Evolutionary conservation across 1,140 invertebrate species (phyloP).

Genomic region (Grapholita molesta): DNA sequence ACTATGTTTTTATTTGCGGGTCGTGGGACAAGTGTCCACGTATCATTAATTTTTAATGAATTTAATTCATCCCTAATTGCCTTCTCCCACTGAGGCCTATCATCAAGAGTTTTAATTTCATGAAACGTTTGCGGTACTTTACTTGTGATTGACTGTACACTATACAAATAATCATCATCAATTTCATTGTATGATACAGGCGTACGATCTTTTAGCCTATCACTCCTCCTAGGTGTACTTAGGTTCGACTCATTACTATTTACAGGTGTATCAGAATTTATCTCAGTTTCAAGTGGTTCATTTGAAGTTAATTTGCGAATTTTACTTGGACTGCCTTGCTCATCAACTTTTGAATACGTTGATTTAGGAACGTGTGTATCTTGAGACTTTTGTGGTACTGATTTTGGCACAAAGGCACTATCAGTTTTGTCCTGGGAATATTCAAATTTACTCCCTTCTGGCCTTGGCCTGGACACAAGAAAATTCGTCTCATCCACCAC

Average conservation of each 20-base stretch:
- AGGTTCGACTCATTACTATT: not conserved
- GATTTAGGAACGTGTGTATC: constrained; percentile 19
- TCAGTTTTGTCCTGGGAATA: not conserved
- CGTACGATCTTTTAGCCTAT: not conserved
- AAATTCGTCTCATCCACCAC: constrained; percentile 62
- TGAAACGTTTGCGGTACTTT: not conserved
- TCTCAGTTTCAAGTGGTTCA: not conserved
- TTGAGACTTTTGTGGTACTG: not conserved
- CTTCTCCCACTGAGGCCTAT: constrained; percentile 1
- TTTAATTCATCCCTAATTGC: constrained; percentile 1
- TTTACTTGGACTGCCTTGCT: not conserved
- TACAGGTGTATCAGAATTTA: not conserved
- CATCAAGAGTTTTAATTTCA: not conserved
- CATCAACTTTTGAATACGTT: not conserved
- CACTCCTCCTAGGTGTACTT: not conserved
- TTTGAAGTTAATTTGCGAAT: not conserved
- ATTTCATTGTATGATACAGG: not conserved
- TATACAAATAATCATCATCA: not conserved
- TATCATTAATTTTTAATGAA: not conserved
- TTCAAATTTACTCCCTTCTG: not conserved
- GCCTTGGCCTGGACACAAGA: constrained; percentile 29
- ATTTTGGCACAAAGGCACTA: not conserved
- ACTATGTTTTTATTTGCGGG: not conserved
- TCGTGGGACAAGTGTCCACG: not conserved
- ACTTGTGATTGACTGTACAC: not conserved